Conservation (phyloP, 2,888 invertebrate species). For the Hydriomena furcata region DNA sequence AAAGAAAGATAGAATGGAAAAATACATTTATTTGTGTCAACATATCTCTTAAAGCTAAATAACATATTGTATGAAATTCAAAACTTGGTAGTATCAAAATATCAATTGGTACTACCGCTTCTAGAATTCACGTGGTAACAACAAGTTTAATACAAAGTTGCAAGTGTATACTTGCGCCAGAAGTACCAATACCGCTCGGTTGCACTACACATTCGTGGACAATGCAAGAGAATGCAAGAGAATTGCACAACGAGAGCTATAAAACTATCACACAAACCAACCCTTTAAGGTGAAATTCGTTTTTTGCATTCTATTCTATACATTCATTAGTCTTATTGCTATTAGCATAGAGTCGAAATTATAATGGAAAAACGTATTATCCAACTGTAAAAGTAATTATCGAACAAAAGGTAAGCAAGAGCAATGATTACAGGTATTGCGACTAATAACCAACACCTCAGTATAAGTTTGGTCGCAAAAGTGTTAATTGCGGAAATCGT, state of each 20-base stretch:
- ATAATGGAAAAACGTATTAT: conserved; percentile 33
- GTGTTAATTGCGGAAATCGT: conserved; percentile 37
- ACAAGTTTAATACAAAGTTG: conserved; percentile 17
- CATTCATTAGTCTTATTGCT: conserved; percentile 39
- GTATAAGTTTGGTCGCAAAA: conserved; percentile 56
- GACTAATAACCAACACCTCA: conserved; percentile 55
- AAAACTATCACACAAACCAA: conserved; percentile 75
- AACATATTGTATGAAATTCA: background rate
- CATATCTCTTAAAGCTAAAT: no score
- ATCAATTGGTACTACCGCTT: conserved; percentile 6
- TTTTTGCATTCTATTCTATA: conserved; percentile 45
- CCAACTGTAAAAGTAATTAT: conserved; percentile 72
- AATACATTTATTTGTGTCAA: no score
- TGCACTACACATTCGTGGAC: conserved; percentile 36
- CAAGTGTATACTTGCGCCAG: conserved; percentile 4
- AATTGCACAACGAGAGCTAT: conserved; percentile 77
- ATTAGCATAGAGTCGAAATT: conserved; percentile 28
- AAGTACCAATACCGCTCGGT: conserved; percentile 42
- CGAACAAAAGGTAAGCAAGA: conserved; percentile 62
- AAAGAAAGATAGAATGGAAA: no score
- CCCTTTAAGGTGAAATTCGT: conserved; percentile 80
- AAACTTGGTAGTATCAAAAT: conserved; percentile 4
- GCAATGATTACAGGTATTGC: conserved; percentile 72
- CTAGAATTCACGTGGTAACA: background rate
- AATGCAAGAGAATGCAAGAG: conserved; percentile 74